Conservation (phyloP, 2,797 vertebrate species). For the Podarcis siculus region DNA sequence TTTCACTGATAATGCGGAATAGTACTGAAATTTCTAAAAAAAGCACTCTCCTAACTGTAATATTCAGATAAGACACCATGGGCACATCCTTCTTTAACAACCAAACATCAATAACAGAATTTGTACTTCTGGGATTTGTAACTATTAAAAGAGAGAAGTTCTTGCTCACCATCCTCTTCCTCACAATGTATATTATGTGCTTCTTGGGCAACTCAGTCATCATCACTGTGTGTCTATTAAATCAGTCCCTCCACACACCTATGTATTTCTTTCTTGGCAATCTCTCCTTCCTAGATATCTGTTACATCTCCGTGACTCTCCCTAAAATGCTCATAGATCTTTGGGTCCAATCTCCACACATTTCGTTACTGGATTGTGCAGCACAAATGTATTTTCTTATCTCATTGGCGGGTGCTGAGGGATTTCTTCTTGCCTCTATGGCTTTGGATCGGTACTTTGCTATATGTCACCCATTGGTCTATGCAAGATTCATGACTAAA, state of each 20-base stretch:
- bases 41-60: neutral
- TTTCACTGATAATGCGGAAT: too few species aligned
- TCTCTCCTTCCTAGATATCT: slow-evolving; percentile 51
- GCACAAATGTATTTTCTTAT: slow-evolving; percentile 61
- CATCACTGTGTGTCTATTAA: slow-evolving; percentile 23
- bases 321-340: slow-evolving; percentile 41
- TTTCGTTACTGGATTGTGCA: slow-evolving; percentile 52
- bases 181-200: slow-evolving; percentile 39
- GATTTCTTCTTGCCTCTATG: slow-evolving; percentile 55
- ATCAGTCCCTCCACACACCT: slow-evolving; percentile 35
- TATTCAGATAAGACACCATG: neutral
- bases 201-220: slow-evolving; percentile 23
- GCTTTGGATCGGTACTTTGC: slow-evolving; percentile 60
- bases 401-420: slow-evolving; percentile 40
- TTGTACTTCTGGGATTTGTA: slow-evolving; percentile 37
- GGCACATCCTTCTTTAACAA: neutral
- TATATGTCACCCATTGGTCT: slow-evolving; percentile 57
- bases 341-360: rapidly evolving
- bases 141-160: neutral
- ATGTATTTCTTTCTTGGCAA: slow-evolving; percentile 62
- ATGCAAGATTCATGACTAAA: slow-evolving; percentile 50
- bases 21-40: neutral
- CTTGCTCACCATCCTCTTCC: slow-evolving; percentile 35
- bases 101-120: slow-evolving; percentile 24
- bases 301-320: slow-evolving; percentile 46